Evolutionary conservation across 1,140 invertebrate genomes (phyloP).

Genomic region (Drosophila seguyi): DNA sequence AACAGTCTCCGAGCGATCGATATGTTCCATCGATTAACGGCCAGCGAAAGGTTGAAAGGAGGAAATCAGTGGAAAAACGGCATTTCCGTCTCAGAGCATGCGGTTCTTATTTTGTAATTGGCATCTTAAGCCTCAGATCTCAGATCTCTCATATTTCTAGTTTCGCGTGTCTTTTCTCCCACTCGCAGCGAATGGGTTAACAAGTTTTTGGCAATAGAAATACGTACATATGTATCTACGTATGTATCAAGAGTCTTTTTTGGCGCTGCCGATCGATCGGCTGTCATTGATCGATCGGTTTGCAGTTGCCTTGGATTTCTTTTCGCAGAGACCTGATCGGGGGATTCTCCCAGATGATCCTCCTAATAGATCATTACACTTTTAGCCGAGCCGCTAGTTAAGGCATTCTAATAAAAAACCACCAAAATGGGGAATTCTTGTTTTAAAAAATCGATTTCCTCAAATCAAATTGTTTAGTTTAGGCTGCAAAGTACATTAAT

Average conservation of each 20-base stretch:
- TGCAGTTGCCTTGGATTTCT: conserved; percentile 17
- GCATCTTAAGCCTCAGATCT: not conserved
- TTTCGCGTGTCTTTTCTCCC: conserved; percentile 30
- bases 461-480: not conserved
- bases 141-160: conserved; percentile 37
- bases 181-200: conserved; percentile 19
- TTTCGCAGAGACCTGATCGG: not conserved
- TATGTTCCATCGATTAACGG: not conserved
- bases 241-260: not conserved
- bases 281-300: conserved; percentile 45
- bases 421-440: not conserved
- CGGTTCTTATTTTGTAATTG: conserved; percentile 11
- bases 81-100: not conserved
- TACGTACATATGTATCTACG: not conserved
- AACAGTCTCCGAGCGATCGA: conserved; percentile 3
- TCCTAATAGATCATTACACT: not conserved
- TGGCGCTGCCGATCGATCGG: not conserved
- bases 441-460: not conserved
- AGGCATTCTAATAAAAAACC: not conserved
- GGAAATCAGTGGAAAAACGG: conserved; percentile 70
- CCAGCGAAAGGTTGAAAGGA: conserved; percentile 42
- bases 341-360: conserved; percentile 19
- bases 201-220: conserved; percentile 41
- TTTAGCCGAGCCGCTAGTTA: not conserved
- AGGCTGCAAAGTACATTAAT: conserved; percentile 21